phyloP scores from a whole-genome alignment of 2,888 invertebrate genomes.

The Petrolisthes cinctipes region DNA sequence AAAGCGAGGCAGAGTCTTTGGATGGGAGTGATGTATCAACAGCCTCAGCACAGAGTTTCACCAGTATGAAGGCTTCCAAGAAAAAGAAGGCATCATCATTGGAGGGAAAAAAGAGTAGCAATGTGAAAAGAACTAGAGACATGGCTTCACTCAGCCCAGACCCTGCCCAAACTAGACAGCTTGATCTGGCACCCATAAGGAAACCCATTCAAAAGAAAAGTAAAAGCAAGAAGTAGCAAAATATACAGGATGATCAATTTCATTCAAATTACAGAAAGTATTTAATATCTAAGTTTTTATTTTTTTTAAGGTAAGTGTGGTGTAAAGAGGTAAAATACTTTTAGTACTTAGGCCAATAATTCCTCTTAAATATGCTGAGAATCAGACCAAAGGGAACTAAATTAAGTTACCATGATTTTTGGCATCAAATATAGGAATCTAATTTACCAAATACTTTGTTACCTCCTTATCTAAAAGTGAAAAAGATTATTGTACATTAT shows the following conservation, averaged over 20 bases:
- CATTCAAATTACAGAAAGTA: too few species aligned
- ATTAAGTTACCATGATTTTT: too few species aligned
- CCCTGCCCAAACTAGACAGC: constrained; percentile 20
- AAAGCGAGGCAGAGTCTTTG: constrained; percentile 25
- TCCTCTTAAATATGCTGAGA: too few species aligned
- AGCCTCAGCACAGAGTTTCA: neutral
- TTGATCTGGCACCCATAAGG: neutral
- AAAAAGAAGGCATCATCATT: neutral
- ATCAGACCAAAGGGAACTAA: too few species aligned
- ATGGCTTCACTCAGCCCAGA: constrained; percentile 51
- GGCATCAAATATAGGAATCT: too few species aligned
- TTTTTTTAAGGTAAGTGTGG: too few species aligned
- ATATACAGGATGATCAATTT: neutral
- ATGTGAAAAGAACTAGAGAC: constrained; percentile 48
- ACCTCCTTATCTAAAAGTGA: too few species aligned
- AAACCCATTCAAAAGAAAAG: constrained; percentile 29
- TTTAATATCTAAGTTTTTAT: too few species aligned
- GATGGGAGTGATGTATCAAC: constrained; percentile 2
- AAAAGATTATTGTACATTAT: too few species aligned
- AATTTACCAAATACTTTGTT: too few species aligned
- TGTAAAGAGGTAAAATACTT: too few species aligned
- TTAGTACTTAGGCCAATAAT: too few species aligned
- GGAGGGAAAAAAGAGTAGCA: neutral
- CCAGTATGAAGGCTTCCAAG: neutral
- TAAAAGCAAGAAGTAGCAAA: constrained; percentile 13